These are phyloP conservation scores for Peucedramus taeniatus DNA, from an alignment of 2,113 vertebrate species.

Conservation along the genomic window DNA sequence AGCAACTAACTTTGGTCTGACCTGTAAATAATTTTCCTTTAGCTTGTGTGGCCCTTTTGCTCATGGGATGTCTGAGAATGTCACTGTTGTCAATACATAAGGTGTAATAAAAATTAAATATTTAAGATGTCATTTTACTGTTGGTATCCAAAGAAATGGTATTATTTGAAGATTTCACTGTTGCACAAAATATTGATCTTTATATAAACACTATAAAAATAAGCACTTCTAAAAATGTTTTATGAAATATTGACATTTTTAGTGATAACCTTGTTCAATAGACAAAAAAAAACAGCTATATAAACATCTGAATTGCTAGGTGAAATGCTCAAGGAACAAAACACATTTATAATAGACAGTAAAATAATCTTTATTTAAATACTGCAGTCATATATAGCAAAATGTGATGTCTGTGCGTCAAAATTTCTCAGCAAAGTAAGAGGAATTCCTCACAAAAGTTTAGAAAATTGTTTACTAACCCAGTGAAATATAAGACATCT, in stretches of 20 bases:
- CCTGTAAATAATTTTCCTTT: neutral
- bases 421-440: neutral
- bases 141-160: neutral
- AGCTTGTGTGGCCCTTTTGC: neutral
- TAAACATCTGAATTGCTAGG: neutral
- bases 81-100: neutral
- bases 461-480: neutral
- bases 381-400: neutral
- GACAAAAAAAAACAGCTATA: neutral
- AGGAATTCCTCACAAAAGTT: neutral
- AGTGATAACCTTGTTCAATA: neutral
- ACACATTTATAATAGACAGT: rapidly evolving
- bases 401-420: neutral
- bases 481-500: neutral
- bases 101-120: neutral
- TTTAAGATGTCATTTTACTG: neutral
- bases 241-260: neutral
- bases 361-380: neutral
- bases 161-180: neutral
- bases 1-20: neutral
- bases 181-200: neutral
- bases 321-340: neutral
- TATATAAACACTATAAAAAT: neutral
- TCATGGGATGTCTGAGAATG: neutral
- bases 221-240: neutral